phyloP scores from a whole-genome alignment of 2,888 invertebrate species.

The Meandrusa payeni region DNA sequence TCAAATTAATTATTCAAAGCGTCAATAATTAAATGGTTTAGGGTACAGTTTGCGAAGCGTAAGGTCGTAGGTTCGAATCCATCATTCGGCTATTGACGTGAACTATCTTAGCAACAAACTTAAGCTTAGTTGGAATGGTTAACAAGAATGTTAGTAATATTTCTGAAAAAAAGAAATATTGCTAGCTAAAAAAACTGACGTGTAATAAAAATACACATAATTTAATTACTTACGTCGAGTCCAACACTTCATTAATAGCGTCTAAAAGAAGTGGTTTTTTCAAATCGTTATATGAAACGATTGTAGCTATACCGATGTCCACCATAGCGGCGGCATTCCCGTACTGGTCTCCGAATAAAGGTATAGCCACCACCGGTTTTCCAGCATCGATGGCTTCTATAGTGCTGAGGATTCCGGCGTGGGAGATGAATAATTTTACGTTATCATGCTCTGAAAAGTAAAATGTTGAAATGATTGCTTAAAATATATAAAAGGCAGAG shows the following conservation, averaged over 20 bases:
- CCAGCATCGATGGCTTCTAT: slow-evolving; percentile 85
- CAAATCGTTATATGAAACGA: slow-evolving; percentile 78
- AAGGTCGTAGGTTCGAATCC: too few relatives aligned
- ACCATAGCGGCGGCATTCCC: slow-evolving; percentile 83
- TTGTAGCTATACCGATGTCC: slow-evolving; percentile 81
- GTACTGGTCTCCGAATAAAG: slow-evolving; percentile 86
- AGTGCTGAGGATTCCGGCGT: slow-evolving; percentile 84
- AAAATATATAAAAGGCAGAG: too few relatives aligned
- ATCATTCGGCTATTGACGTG: too few relatives aligned
- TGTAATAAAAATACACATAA: neutral
- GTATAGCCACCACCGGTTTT: slow-evolving; percentile 83
- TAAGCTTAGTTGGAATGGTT: too few relatives aligned
- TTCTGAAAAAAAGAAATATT: too few relatives aligned
- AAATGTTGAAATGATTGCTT: too few relatives aligned
- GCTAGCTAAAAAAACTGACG: too few relatives aligned
- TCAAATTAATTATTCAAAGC: too few relatives aligned
- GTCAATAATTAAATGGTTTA: neutral
- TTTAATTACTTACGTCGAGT: slow-evolving; percentile 71
- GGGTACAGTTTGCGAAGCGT: too few relatives aligned
- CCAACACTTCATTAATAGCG: slow-evolving; percentile 79
- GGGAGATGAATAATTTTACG: slow-evolving; percentile 84
- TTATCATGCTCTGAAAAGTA: slow-evolving; percentile 82
- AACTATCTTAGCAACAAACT: too few relatives aligned
- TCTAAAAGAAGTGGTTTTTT: slow-evolving; percentile 77
- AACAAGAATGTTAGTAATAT: too few relatives aligned